Evolutionary conservation across 2,888 invertebrate species (phyloP), one percentile per base, ranked within the genome.

Genomic region (Chrysolina oricalcia): DNA sequence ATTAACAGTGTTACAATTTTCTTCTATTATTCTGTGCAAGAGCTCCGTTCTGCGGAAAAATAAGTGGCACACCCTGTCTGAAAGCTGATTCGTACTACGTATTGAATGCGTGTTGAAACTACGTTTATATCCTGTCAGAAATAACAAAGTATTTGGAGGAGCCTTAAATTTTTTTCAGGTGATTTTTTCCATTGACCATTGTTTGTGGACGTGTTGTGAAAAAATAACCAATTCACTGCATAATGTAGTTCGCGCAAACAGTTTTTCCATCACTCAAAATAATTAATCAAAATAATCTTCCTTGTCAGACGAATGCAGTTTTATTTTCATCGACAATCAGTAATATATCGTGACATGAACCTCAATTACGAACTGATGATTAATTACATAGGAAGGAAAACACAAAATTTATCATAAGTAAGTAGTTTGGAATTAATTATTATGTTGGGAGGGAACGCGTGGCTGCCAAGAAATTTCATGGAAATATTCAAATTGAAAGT

Each of bases 311-410:
- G 53, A 21, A 53, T 53, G 53, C 53, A 53, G 19, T 53, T 53
- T 53, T 53, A 21, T 53, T 53, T 53, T 53, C 21, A 53, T 53
- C 21, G 53, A 43, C 43, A 43, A 35, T 43, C 15, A 53, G 5
- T 53, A 21, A 53, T 21, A 53, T 21, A 53, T 53, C 53, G 53
- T 19, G 53, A 6, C 53, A 53, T 53, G 53, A 21, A 53, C 53
- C 21, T 21, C 53, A 53, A 53, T 53, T 21, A 53, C 53, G 53
- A 53, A 13, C 21, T 9, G 53, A 23, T 21, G 53, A 53, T 53
- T 53, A 53, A 53, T 53, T 19, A 21, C 21, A 21, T 13, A 21
- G 13, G 13, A 53, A 53, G 13, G 53, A 53, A 53, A 21, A 53
- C 53, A 53, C 53, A 19, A 19, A 17, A 53, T 53, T 48, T 6